These are phyloP conservation scores for Cephus pulcher DNA, from an alignment of 2,888 invertebrate species.

Conservation along the genomic window DNA sequence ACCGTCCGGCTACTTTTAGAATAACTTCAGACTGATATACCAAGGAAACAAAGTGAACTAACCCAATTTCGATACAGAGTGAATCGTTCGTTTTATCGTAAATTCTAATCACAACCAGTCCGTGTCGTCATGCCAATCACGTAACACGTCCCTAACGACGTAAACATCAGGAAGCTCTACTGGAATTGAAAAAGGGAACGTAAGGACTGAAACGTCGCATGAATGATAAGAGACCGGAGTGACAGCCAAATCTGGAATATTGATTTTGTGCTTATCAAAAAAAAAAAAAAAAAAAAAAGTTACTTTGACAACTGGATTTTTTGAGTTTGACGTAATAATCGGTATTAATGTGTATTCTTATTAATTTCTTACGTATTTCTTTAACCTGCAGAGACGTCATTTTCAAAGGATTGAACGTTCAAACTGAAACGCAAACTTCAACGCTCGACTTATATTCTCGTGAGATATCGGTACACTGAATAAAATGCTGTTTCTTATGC, in stretches of 20 bases:
- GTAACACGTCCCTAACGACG: conserved; percentile 10
- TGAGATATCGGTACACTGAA: neutral
- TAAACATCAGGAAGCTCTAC: conserved; percentile 1
- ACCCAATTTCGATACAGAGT: neutral
- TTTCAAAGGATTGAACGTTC: neutral
- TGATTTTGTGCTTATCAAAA: neutral
- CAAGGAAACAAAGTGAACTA: neutral
- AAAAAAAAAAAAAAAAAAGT: neutral
- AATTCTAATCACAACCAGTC: neutral
- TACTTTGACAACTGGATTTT: neutral
- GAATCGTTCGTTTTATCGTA: neutral
- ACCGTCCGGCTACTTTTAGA: neutral
- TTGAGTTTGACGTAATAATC: neutral
- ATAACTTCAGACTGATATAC: neutral
- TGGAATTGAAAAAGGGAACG: neutral
- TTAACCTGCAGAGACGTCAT: neutral
- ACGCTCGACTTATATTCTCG: neutral
- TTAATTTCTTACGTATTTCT: neutral
- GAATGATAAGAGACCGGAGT: neutral
- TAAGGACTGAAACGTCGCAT: neutral
- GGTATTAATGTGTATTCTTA: rapidly evolving
- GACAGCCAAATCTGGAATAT: neutral
- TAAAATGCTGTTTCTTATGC: neutral
- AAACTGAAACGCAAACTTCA: neutral
- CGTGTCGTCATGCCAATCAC: conserved; percentile 12